Base-by-base conservation (phyloP, 2,113 vertebrate species). In the Peromyscus polionotus region DNA sequence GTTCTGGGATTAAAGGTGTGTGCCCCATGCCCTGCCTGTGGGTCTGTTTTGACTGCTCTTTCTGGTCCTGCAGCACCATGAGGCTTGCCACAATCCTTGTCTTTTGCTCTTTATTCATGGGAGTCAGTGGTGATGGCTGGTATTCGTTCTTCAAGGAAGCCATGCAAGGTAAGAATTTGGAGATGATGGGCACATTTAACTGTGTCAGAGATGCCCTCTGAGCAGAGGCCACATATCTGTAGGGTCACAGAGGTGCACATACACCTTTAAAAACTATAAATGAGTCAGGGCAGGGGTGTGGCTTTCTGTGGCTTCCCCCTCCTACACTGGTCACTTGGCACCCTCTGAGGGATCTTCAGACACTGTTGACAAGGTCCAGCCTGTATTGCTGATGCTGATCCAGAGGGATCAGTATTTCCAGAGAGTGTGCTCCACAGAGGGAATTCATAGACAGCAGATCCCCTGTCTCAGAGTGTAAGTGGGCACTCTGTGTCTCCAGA, bases 111-210 rank as follows among this genome's bases (percentile, higher is more conserved):
- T 76, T 92, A 48, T 22, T 88, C 6, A 0, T 92, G 45, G 88
- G 84, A 39, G 95, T 81, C 76, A 92, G 76, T 13, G 39, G 93
- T 2, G 67, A 92, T 51, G 2, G 70, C 76, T 96, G 84, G 89
- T 88, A 17, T 61, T 88, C 89, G 0, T 92, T 94, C 84, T 63
- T 96, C 75, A 91, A 91, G 57, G 89, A 88, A 75, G 95, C 93
- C 61, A 4, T 39, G 33, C 95, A 88, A 94, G 84, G 95, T 92
- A 88, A 88, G 84, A 48, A 6, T 10, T 24, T 51, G 20, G 70
- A 36, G 42, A 7, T 31, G 17, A 36, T 42, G 12, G 42, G 13
- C 42, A 39, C 26, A 86, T 19, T 22, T 81, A 65, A 20, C 28
- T 10, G 12, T 67, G 5, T 12, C 65, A 45, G 48, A 72, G 61